phyloP scores from a whole-genome alignment of 2,888 invertebrate genomes.

The Trachelus tabidus region DNA sequence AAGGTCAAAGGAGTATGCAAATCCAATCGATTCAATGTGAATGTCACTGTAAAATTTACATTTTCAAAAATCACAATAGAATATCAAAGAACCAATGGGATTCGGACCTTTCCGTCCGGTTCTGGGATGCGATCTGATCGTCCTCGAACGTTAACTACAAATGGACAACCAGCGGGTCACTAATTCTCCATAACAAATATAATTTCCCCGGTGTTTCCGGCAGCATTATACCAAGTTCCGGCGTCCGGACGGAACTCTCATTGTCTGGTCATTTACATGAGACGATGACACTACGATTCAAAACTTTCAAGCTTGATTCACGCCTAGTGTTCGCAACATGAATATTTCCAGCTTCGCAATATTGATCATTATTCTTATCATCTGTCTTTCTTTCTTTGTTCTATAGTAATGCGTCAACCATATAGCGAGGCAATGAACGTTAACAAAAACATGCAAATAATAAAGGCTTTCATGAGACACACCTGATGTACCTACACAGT shows the following conservation, averaged over 20 bases:
- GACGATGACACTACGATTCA: no score
- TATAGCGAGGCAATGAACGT: no score
- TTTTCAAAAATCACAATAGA: slow-evolving; percentile 39
- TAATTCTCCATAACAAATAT: slow-evolving; percentile 59
- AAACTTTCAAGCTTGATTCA: no score
- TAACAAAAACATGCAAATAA: no score
- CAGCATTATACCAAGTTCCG: slow-evolving; percentile 61
- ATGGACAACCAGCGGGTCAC: slow-evolving; percentile 20
- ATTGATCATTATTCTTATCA: no score
- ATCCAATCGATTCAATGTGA: slow-evolving; percentile 32
- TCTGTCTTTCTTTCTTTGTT: no score
- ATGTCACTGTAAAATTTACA: slow-evolving; percentile 40
- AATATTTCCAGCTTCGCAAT: no score
- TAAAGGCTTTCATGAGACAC: no score
- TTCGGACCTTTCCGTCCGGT: slow-evolving; percentile 54
- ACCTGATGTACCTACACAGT: no score
- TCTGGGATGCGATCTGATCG: slow-evolving; percentile 45
- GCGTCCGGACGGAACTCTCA: slow-evolving; percentile 25
- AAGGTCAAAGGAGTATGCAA: neutral
- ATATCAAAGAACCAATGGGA: slow-evolving; percentile 18
- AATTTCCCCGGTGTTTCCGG: slow-evolving; percentile 60
- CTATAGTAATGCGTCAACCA: no score
- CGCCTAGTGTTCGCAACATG: neutral
- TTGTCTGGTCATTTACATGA: slow-evolving; percentile 27
- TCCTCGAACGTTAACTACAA: slow-evolving; percentile 29